Evolutionary conservation across 1,140 invertebrate species (phyloP).

Genomic region (Calephelis nemesis): DNA sequence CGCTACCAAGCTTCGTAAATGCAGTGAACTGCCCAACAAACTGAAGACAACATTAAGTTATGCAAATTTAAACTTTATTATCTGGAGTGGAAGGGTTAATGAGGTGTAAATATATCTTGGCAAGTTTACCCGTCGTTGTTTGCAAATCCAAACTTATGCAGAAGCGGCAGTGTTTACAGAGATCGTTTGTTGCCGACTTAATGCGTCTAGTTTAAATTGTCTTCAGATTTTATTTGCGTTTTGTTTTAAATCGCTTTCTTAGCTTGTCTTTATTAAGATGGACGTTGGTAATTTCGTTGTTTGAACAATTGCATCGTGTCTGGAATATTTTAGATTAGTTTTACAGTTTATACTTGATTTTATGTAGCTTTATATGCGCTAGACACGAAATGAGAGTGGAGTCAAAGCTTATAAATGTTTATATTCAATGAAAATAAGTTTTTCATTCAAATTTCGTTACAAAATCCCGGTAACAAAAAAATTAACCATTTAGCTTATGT

Average conservation of each 20-base stretch:
- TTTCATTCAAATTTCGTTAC: too few relatives aligned
- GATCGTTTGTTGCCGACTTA: constrained; percentile 61
- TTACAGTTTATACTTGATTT: background rate
- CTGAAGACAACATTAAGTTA: constrained; percentile 11
- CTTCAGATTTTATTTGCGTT: constrained; percentile 50
- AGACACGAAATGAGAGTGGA: background rate
- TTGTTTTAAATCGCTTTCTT: constrained; percentile 30
- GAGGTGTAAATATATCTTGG: constrained; percentile 33
- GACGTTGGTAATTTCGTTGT: constrained; percentile 22
- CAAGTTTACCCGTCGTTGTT: constrained; percentile 51
- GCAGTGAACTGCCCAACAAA: constrained; percentile 44
- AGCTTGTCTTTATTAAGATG: constrained; percentile 23
- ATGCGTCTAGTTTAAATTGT: constrained; percentile 61
- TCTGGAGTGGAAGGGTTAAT: constrained; percentile 14
- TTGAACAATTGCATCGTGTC: constrained; percentile 15
- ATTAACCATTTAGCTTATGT: too few relatives aligned
- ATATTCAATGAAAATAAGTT: too few relatives aligned
- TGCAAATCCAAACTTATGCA: constrained; percentile 65
- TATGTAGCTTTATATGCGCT: constrained; percentile 1
- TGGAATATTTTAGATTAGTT: constrained; percentile 19
- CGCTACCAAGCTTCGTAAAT: constrained; percentile 55
- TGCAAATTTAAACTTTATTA: constrained; percentile 29
- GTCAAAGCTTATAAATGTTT: too few relatives aligned
- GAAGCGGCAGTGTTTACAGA: constrained; percentile 56
- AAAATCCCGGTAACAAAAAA: too few relatives aligned